phyloP scores from a whole-genome alignment of 2,113 vertebrate genomes.

The Anas platyrhynchos region DNA sequence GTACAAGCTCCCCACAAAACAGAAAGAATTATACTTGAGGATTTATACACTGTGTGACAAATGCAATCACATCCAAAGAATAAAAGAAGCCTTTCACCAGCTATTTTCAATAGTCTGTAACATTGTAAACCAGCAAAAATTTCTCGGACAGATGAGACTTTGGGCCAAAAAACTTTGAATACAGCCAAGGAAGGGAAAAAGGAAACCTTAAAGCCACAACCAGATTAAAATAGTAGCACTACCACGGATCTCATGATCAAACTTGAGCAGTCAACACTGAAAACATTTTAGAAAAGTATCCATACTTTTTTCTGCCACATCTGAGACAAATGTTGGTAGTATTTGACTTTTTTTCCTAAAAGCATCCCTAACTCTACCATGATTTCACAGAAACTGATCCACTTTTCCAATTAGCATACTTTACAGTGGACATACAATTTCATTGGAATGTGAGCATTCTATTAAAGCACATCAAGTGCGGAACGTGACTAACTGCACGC shows the following conservation, averaged over 20 bases:
- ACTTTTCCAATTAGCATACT: background rate
- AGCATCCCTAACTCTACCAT: background rate
- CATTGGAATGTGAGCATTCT: background rate
- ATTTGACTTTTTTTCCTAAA: background rate
- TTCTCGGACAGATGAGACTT: background rate
- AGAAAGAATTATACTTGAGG: background rate
- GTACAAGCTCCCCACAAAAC: background rate
- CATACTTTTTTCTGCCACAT: background rate
- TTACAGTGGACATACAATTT: background rate
- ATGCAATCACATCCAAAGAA: background rate
- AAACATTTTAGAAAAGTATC: background rate
- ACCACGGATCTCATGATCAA: background rate
- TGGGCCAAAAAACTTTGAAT: background rate
- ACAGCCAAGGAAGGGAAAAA: background rate
- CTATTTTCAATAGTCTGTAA: background rate
- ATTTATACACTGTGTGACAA: background rate
- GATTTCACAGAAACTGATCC: background rate
- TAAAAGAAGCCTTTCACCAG: background rate
- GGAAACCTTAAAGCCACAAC: background rate
- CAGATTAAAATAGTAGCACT: background rate
- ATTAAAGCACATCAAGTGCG: rapidly evolving
- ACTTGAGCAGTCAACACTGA: background rate
- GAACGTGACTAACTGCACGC: background rate
- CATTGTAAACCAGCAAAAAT: background rate
- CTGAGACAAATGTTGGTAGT: background rate